Evolutionary conservation across 2,113 vertebrate genomes (phyloP), one percentile per base, ranked within the genome.

Genomic region (Paramisgurnus dabryanus): DNA sequence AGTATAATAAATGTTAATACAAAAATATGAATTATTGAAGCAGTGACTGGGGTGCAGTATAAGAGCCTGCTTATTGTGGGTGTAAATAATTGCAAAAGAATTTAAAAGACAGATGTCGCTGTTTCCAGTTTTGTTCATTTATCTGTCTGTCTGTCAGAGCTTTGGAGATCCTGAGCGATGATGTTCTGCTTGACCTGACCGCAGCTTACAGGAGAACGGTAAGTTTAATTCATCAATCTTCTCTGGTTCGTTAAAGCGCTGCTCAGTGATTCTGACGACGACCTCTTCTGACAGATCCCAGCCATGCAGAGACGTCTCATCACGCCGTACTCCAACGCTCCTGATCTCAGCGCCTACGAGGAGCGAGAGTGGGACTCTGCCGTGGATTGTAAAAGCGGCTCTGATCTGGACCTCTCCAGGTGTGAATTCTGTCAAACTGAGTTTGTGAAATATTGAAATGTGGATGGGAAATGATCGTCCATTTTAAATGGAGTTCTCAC

Each of bases 271-370:
- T 47, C 49, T 66, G 61, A 76, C 27, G 10, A 12, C 45, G 13
- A 9, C 5, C 61, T 66, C 15, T 17, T 57, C 79, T 34, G 67
- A 81, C 86, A 99, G 97, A 96, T 99, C 89, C 95, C 97, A 50
- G 95, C 96, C 75, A 99, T 99, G 96, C 92, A 96, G 79, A 95
- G 91, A 82, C 94, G 96, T 79, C 67, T 97, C 45, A 97, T 99
- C 87, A 98, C 96, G 12, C 98, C 97, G 0, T 96, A 96, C 85
- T 92, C 91, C 43, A 93, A 89, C 84, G 95, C 95, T 80, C 97
- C 97, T 83, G 95, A 99, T 89, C 94, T 99, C 83, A 97, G 94
- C 84, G 87, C 86, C 72, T 95, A 96, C 76, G 94, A 95, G 27
- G 86, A 92, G 69, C 93, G 95, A 75, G 93, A 95, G 82, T 87